Percentiles rank a stretch among this genome's conserved stretches.
phyloP scores from a whole-genome alignment of 1,140 invertebrate species.

The Pseudomyrmex concolor region DNA sequence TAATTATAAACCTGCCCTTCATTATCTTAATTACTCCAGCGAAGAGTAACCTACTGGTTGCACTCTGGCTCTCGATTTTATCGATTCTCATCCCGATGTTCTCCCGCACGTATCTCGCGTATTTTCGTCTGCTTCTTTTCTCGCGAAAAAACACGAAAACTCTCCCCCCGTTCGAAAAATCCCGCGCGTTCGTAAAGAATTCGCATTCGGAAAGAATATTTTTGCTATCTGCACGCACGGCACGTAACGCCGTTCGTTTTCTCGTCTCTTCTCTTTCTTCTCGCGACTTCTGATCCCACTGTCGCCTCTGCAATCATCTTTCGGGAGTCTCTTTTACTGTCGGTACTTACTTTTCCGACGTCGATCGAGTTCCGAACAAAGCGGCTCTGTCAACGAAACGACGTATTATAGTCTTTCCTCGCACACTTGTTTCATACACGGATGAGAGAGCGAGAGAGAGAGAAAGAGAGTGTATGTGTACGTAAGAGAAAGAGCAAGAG shows the following conservation, averaged over 20 bases:
- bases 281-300: conserved; percentile 26
- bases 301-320: conserved; percentile 8
- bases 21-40: conserved; percentile 69
- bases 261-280: conserved; percentile 1
- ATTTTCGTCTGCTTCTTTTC: neutral
- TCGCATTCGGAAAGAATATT: neutral
- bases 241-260: neutral
- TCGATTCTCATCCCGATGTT: conserved; percentile 45
- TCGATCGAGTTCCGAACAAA: conserved; percentile 59
- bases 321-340: neutral
- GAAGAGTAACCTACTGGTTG: conserved; percentile 28
- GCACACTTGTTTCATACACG: conserved; percentile 57
- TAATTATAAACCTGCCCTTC: conserved; percentile 63
- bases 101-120: neutral
- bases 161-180: neutral
- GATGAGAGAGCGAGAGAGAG: neutral
- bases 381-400: conserved; percentile 43
- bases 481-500: too few relatives aligned
- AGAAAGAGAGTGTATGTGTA: too few relatives aligned
- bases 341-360: neutral
- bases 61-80: neutral
- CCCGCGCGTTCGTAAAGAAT: neutral
- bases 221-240: too few relatives aligned
- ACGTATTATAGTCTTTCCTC: conserved; percentile 48
- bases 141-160: neutral